phyloP scores from a whole-genome alignment of 2,888 invertebrate genomes.

The Heliconius ethilla region DNA sequence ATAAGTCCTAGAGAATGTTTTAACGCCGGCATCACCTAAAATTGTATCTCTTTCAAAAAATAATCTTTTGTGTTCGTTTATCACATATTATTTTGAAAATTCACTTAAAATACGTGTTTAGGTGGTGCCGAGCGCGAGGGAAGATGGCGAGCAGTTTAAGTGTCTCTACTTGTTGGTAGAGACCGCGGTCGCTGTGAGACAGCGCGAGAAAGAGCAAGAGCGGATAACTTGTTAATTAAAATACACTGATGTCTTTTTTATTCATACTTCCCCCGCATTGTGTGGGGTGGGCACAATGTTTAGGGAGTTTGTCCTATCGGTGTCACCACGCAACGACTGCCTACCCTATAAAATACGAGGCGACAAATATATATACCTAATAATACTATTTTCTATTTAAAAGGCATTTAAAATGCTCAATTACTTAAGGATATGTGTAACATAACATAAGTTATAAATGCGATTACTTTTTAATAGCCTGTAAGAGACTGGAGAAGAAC shows the following conservation, averaged over 20 bases:
- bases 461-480: not conserved
- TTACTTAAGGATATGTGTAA: not conserved
- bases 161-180: constrained; percentile 71
- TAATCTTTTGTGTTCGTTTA: not conserved
- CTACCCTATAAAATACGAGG: not conserved
- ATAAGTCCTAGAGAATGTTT: no score
- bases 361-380: not conserved
- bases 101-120: constrained; percentile 46
- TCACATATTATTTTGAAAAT: not conserved
- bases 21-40: constrained; percentile 77
- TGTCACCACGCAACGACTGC: not conserved
- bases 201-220: constrained; percentile 67
- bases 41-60: constrained; percentile 13
- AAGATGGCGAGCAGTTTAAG: constrained; percentile 64
- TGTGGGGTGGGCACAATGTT: no score
- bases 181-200: constrained; percentile 71
- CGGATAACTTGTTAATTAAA: constrained; percentile 44
- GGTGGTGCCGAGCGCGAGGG: constrained; percentile 67
- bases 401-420: not conserved
- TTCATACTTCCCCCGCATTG: not conserved
- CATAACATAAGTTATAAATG: constrained; percentile 11
- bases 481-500: not conserved
- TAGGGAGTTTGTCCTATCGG: no score
- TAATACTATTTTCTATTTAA: not conserved
- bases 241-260: not conserved